Evolutionary conservation across 2,888 invertebrate genomes (phyloP).

Genomic region (Apamea crenata): DNA sequence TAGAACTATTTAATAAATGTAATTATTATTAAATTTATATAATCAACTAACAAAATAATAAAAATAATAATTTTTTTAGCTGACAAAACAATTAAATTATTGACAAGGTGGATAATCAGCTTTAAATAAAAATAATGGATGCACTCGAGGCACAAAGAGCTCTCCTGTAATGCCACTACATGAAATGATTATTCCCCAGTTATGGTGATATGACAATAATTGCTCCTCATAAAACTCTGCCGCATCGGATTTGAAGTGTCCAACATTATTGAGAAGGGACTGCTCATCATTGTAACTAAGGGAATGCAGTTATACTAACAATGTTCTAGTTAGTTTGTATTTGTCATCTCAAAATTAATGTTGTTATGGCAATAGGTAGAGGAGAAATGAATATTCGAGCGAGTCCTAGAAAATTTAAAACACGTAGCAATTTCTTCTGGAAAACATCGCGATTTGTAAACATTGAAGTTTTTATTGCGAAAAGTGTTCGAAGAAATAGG

Average conservation of each 20-base stretch:
- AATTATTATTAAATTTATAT: too few species aligned
- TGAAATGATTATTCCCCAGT: too few species aligned
- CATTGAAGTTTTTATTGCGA: constrained; percentile 31
- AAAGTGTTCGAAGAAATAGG: constrained; percentile 22
- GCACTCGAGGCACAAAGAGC: too few species aligned
- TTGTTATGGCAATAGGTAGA: not conserved
- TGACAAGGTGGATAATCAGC: too few species aligned
- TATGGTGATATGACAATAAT: too few species aligned
- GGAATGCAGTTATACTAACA: not conserved
- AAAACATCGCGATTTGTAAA: constrained; percentile 25
- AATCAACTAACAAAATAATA: too few species aligned
- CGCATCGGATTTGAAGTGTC: not conserved
- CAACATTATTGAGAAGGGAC: not conserved
- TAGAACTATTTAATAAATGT: too few species aligned
- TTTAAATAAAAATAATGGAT: too few species aligned
- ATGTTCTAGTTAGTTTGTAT: not conserved
- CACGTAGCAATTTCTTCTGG: constrained; percentile 20
- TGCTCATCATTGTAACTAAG: not conserved
- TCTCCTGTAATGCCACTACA: too few species aligned
- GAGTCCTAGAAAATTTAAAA: constrained; percentile 7
- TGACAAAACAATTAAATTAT: too few species aligned
- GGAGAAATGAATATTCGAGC: not conserved
- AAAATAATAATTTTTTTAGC: too few species aligned
- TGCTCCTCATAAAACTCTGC: too few species aligned
- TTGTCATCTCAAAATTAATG: not conserved